A percentile compares a stretch with the other conserved stretches of the same genome.
Evolutionary conservation across 2,113 vertebrate species (phyloP).

Genomic region (Herpailurus yagouaroundi): DNA sequence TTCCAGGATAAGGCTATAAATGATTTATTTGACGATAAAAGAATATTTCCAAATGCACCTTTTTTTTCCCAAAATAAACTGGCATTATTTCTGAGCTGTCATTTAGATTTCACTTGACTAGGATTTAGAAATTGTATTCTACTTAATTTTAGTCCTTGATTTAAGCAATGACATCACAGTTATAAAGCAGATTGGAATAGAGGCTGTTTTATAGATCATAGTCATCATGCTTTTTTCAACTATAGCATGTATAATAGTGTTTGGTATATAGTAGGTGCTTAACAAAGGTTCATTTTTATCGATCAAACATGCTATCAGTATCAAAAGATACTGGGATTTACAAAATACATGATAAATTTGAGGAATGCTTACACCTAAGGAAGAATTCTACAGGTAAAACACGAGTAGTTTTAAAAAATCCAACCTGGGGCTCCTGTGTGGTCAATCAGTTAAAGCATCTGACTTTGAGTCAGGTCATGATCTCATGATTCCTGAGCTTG

Average conservation of each 20-base stretch:
- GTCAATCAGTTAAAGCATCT: no score
- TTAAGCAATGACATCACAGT: not conserved
- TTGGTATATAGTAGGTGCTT: not conserved
- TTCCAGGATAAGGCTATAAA: constrained; percentile 33
- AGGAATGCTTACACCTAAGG: not conserved
- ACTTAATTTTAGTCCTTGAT: not conserved
- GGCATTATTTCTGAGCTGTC: not conserved
- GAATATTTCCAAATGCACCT: not conserved
- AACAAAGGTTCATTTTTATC: constrained; percentile 23
- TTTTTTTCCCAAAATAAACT: constrained; percentile 40
- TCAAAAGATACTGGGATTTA: not conserved
- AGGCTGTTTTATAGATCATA: not conserved
- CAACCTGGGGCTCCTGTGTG: no score
- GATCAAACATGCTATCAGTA: not conserved
- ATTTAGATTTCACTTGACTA: not conserved
- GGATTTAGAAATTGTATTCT: not conserved
- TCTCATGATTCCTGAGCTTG: no score
- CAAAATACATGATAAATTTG: not conserved
- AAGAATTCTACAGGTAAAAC: not conserved
- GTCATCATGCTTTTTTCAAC: not conserved
- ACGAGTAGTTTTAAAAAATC: not conserved
- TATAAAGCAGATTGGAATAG: not conserved
- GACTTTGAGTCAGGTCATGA: no score
- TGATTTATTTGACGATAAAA: not conserved
- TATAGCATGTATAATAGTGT: not conserved